Conservation (phyloP, 2,888 invertebrate species). For the Listrodromus nycthemerus region DNA sequence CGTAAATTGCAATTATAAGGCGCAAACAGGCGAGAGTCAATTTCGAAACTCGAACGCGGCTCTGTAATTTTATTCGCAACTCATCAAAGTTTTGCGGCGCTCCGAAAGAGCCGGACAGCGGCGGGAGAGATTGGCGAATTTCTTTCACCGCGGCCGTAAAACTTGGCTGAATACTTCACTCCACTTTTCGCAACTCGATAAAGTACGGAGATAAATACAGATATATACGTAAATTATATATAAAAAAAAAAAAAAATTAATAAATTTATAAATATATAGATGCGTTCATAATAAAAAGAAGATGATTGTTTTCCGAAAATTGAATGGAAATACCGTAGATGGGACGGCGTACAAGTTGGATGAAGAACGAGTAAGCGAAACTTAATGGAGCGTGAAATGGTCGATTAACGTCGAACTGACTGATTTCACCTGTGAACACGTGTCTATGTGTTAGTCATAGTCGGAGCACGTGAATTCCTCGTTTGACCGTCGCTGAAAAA, state of each 20-base stretch:
- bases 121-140: constrained; percentile 1
- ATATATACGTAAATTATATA: neutral
- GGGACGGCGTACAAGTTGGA: neutral
- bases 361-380: constrained; percentile 26
- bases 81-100: constrained; percentile 56
- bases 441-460: constrained; percentile 4
- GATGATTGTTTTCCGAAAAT: constrained; percentile 36
- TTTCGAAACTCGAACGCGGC: constrained; percentile 1
- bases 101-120: constrained; percentile 1
- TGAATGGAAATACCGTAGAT: constrained; percentile 32
- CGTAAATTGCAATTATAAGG: constrained; percentile 18
- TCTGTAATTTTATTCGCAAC: constrained; percentile 54
- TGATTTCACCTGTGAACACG: neutral
- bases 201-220: neutral
- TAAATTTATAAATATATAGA: neutral
- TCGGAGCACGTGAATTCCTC: constrained; percentile 20
- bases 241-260: neutral
- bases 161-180: constrained; percentile 37
- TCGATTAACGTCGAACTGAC: constrained; percentile 24
- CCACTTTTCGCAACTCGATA: neutral
- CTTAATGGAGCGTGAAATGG: constrained; percentile 49
- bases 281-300: constrained; percentile 2
- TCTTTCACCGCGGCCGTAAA: constrained; percentile 11
- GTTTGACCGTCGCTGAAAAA: constrained; percentile 13
- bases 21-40: constrained; percentile 4